A percentile compares a stretch with the other conserved stretches of the same genome.
Conservation (phyloP, 2,797 vertebrate genomes). For the Bovichtus variegatus region DNA sequence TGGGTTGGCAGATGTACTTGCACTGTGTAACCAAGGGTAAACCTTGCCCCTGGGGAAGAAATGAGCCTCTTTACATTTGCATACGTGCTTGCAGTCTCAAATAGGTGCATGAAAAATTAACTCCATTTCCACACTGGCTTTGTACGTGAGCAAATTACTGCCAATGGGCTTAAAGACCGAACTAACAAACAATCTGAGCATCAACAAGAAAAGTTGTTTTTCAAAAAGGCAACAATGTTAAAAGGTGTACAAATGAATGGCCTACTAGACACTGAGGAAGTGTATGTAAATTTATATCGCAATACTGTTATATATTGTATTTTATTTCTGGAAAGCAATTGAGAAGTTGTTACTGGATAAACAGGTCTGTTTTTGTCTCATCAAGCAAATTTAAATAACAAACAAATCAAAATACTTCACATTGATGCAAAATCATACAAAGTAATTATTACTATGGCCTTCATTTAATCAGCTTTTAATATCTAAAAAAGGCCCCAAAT, state of each 20-base stretch:
- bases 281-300: not conserved
- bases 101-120: constrained; percentile 7
- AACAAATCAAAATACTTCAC: not conserved
- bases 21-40: constrained; percentile 6
- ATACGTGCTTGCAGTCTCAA: not conserved
- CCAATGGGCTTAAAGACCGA: not conserved
- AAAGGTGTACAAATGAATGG: not conserved
- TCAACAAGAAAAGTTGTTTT: not conserved
- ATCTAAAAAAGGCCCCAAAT: not conserved
- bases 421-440: not conserved
- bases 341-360: not conserved
- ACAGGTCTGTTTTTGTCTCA: not conserved
- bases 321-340: not conserved
- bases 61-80: not conserved
- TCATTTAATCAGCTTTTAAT: not conserved
- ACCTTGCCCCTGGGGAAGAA: not conserved
- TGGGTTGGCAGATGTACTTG: constrained; percentile 10
- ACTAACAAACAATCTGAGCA: not conserved
- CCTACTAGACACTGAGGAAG: not conserved
- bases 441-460: not conserved
- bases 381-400: not conserved
- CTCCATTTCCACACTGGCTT: constrained; percentile 4
- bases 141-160: constrained; percentile 4
- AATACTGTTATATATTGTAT: not conserved
- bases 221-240: not conserved